Conservation (phyloP, 2,888 invertebrate species). For the Tridacna crocea region DNA sequence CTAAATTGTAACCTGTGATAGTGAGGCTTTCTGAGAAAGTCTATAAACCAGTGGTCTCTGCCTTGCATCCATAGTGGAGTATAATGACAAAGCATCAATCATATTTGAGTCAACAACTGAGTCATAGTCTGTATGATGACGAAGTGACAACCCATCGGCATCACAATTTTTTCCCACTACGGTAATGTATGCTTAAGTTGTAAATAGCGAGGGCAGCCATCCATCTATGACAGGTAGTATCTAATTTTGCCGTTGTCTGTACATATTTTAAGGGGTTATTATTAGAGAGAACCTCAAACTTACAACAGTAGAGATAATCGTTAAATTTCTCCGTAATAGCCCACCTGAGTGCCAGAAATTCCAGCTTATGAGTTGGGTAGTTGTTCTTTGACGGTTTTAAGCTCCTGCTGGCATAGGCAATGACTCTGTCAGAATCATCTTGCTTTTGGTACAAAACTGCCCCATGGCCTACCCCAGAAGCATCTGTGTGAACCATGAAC, state of each 20-base stretch:
- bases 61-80: neutral
- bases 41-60: too few relatives aligned
- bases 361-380: conserved; percentile 44
- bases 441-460: too few relatives aligned
- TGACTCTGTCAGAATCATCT: too few relatives aligned
- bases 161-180: conserved; percentile 33
- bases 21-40: neutral
- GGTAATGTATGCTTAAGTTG: conserved; percentile 39
- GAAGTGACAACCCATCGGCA: conserved; percentile 60
- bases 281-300: conserved; percentile 29
- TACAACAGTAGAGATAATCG: conserved; percentile 47
- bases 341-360: conserved; percentile 56
- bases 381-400: conserved; percentile 36
- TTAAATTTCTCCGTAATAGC: conserved; percentile 50
- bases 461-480: too few relatives aligned
- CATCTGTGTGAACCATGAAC: too few relatives aligned
- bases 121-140: neutral
- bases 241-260: conserved; percentile 41
- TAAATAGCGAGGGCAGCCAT: conserved; percentile 46
- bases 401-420: conserved; percentile 47
- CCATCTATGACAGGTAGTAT: conserved; percentile 27
- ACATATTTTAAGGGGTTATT: conserved; percentile 58
- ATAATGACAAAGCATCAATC: neutral
- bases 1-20: neutral
- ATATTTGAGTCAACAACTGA: neutral